phyloP scores from a whole-genome alignment of 2,113 vertebrate genomes.

The Athene noctua region DNA sequence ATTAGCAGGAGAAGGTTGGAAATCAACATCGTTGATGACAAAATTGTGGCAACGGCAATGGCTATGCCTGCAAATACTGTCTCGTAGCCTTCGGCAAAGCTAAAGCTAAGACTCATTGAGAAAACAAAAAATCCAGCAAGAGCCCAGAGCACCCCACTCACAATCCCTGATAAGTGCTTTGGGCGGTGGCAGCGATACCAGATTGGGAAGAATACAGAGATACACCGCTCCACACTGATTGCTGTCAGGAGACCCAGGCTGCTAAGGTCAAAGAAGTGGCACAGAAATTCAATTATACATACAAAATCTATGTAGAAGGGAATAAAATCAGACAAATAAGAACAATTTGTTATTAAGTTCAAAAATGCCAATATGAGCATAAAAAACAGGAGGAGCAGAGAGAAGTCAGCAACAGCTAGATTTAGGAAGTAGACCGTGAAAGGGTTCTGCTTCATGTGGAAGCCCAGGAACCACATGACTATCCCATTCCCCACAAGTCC shows the following conservation, averaged over 20 bases:
- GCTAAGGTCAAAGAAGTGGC: not conserved
- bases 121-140: not conserved
- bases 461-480: constrained; percentile 60
- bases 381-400: not conserved
- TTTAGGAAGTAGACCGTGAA: constrained; percentile 66
- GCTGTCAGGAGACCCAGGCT: not conserved
- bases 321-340: not conserved
- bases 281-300: not conserved
- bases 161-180: rapidly evolving
- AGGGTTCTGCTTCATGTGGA: constrained; percentile 48
- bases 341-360: not conserved
- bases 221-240: not conserved
- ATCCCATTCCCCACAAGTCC: constrained; percentile 64
- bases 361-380: not conserved
- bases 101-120: not conserved
- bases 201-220: not conserved
- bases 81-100: too few relatives aligned
- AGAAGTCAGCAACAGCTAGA: constrained; percentile 51
- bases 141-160: not conserved
- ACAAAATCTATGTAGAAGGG: not conserved
- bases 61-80: not conserved
- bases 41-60: not conserved
- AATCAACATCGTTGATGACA: not conserved
- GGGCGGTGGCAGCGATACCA: not conserved
- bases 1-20: not conserved